Evolutionary conservation across 2,888 invertebrate species (phyloP).

Genomic region (Petrolisthes manimaculis): DNA sequence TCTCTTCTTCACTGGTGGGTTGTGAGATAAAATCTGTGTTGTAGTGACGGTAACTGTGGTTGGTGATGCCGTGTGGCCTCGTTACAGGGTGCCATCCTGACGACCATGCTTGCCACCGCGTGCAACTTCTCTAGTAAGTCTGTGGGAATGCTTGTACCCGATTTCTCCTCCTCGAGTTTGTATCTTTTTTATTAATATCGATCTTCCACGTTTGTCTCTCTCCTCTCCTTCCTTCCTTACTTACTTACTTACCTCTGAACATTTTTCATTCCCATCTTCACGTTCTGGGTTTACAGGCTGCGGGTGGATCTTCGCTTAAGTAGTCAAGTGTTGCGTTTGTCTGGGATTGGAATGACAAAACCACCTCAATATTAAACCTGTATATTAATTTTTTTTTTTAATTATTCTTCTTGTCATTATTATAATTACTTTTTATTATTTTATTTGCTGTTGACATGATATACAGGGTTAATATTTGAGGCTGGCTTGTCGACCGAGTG

Average conservation of each 20-base stretch:
- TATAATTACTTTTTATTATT: conserved; percentile 13
- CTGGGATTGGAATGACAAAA: conserved; percentile 39
- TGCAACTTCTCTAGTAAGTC: conserved; percentile 96
- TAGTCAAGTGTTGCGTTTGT: conserved; percentile 43
- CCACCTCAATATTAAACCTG: conserved; percentile 52
- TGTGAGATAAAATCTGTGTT: too few relatives aligned
- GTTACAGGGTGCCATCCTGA: conserved; percentile 94
- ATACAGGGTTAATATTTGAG: conserved; percentile 52
- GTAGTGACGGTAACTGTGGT: conserved; percentile 36
- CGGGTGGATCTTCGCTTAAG: conserved; percentile 58
- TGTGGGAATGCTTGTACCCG: conserved; percentile 57
- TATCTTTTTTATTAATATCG: conserved; percentile 35
- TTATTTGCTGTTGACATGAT: conserved; percentile 34
- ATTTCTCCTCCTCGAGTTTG: conserved; percentile 42
- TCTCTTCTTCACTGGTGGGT: too few relatives aligned
- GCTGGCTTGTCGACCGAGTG: conserved; percentile 37
- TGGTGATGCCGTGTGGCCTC: conserved; percentile 55
- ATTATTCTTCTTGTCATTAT: not conserved
- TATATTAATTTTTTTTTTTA: conserved; percentile 21
- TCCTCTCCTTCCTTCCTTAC: not conserved
- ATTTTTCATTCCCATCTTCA: conserved; percentile 54
- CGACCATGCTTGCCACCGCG: conserved; percentile 96
- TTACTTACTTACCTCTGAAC: conserved; percentile 14
- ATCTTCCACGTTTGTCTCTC: conserved; percentile 26
- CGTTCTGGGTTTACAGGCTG: conserved; percentile 57